A percentile compares a stretch with the other conserved stretches of the same genome.
phyloP scores from a whole-genome alignment of 2,888 invertebrate genomes.

The Xylota sylvarum region DNA sequence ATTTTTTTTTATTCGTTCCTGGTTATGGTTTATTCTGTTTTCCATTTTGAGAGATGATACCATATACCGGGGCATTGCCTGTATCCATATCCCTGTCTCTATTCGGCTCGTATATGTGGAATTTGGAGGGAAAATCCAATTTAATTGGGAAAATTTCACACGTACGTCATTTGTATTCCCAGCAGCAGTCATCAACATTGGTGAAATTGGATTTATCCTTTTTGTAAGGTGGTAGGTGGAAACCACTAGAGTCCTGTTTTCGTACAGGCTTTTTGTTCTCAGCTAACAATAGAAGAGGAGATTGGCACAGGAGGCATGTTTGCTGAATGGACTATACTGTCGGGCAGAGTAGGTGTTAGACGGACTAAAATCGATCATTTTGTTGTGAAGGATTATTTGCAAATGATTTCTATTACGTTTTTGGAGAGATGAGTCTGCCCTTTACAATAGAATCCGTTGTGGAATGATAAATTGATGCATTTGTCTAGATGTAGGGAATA shows the following conservation, averaged over 20 bases:
- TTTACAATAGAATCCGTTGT: background rate
- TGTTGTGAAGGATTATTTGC: slow-evolving; percentile 70
- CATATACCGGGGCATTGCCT: slow-evolving; percentile 17
- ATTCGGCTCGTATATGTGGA: slow-evolving; percentile 1
- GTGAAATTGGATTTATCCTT: slow-evolving; percentile 76
- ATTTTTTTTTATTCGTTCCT: slow-evolving; percentile 6
- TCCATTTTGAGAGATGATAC: slow-evolving; percentile 58
- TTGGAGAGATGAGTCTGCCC: slow-evolving; percentile 45
- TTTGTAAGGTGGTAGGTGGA: slow-evolving; percentile 46
- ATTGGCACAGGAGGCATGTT: slow-evolving; percentile 21
- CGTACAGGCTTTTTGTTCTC: slow-evolving; percentile 19
- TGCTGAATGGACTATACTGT: slow-evolving; percentile 8
- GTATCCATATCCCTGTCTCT: background rate
- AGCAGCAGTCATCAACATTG: slow-evolving; percentile 72
- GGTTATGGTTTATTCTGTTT: slow-evolving; percentile 50
- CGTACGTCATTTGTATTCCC: slow-evolving; percentile 84
- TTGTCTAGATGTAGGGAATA: slow-evolving; percentile 32
- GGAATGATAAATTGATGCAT: slow-evolving; percentile 57
- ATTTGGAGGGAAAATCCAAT: slow-evolving; percentile 79
- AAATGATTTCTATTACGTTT: slow-evolving; percentile 71
- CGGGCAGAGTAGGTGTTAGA: slow-evolving; percentile 9
- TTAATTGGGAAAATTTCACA: slow-evolving; percentile 84
- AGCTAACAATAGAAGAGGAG: slow-evolving; percentile 26
- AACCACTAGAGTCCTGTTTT: slow-evolving; percentile 31
- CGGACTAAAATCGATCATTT: slow-evolving; percentile 68